phyloP scores from a whole-genome alignment of 2,797 vertebrate genomes.

The Megalops cyprinoides region DNA sequence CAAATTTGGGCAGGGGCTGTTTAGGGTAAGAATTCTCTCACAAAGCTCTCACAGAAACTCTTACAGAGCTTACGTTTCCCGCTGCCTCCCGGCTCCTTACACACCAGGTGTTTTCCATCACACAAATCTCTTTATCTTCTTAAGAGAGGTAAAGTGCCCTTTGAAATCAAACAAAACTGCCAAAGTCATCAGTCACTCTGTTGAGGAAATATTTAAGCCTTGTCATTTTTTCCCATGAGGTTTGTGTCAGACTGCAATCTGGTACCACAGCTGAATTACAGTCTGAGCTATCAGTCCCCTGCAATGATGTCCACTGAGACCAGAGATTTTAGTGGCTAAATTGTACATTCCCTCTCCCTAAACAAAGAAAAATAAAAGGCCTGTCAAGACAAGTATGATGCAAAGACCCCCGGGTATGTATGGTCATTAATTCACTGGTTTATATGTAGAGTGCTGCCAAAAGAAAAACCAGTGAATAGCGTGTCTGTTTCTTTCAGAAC shows the following conservation, averaged over 20 bases:
- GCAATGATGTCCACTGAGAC: slow-evolving; percentile 55
- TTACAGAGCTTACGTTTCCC: too few relatives aligned
- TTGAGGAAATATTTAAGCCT: slow-evolving; percentile 61
- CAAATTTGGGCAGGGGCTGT: background rate
- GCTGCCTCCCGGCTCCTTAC: background rate
- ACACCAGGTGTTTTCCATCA: slow-evolving; percentile 17
- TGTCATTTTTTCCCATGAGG: slow-evolving; percentile 56
- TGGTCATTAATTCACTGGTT: background rate
- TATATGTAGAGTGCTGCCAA: background rate
- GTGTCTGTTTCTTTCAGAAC: background rate
- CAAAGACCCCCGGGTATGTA: background rate
- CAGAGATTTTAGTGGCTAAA: slow-evolving; percentile 45
- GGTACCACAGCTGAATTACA: slow-evolving; percentile 60
- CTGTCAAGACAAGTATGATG: background rate
- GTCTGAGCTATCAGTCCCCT: slow-evolving; percentile 52
- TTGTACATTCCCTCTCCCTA: slow-evolving; percentile 46
- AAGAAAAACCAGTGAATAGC: background rate
- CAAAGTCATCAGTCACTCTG: slow-evolving; percentile 58
- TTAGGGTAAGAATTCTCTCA: background rate
- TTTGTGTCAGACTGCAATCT: slow-evolving; percentile 58
- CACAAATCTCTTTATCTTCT: slow-evolving; percentile 31
- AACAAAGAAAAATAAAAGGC: background rate
- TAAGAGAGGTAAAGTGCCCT: slow-evolving; percentile 54
- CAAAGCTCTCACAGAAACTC: slow-evolving; percentile 5
- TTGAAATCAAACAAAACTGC: slow-evolving; percentile 63